A percentile compares a stretch with the other conserved stretches of the same genome.
Conservation (phyloP, 2,797 vertebrate species). For the Protonibea diacanthus region DNA sequence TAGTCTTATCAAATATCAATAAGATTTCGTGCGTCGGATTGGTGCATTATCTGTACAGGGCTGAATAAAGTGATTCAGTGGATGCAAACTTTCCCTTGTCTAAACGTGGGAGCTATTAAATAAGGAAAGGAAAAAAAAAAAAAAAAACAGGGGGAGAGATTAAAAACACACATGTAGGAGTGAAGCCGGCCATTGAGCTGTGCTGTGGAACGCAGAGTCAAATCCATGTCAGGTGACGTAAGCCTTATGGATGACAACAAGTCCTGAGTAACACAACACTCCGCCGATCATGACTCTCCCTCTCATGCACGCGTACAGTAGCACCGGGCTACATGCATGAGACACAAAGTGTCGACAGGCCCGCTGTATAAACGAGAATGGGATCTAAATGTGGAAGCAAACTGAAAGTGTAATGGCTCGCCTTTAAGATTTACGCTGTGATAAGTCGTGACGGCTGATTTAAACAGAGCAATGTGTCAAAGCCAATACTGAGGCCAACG, state of each 20-base stretch:
- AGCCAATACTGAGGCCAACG: slow-evolving; percentile 30
- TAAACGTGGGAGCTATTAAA: slow-evolving; percentile 41
- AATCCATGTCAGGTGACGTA: slow-evolving; percentile 79
- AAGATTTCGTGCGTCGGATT: background rate
- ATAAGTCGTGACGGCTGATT: slow-evolving; percentile 44
- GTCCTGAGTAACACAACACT: slow-evolving; percentile 65
- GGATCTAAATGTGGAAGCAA: slow-evolving; percentile 8
- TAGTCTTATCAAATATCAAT: background rate
- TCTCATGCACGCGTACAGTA: background rate
- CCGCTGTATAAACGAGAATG: background rate
- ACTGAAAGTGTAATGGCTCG: slow-evolving; percentile 8
- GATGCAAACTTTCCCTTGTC: slow-evolving; percentile 18
- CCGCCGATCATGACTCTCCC: slow-evolving; percentile 23
- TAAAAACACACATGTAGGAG: slow-evolving; percentile 60
- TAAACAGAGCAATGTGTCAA: slow-evolving; percentile 55
- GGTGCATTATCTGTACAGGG: background rate
- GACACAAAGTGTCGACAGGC: slow-evolving; percentile 1
- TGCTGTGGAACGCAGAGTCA: slow-evolving; percentile 56
- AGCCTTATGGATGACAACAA: slow-evolving; percentile 63
- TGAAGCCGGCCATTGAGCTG: slow-evolving; percentile 37
- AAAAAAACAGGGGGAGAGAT: slow-evolving; percentile 28
- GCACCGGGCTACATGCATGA: background rate
- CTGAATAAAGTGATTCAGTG: slow-evolving; percentile 4
- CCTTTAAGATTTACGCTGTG: slow-evolving; percentile 44
- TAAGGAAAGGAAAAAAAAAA: slow-evolving; percentile 18